Conservation (phyloP, 2,113 vertebrate species). For the Macaca fascicularis region T2T-MFA8v1.1 NC_088378.1:148029001-148029500, state of each 20-base stretch:
- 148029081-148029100: background rate
- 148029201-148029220: background rate
- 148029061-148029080: rapidly evolving
- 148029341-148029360: background rate
- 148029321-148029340: background rate
- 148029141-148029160: background rate
- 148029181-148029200: background rate
- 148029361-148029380: background rate
- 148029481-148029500: background rate
- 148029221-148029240: background rate
- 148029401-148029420: background rate
- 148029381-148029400: background rate
- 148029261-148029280: background rate
- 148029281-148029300: background rate
- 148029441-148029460: background rate
- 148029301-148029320: background rate
- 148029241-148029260: background rate
- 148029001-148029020: background rate
- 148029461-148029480: background rate
- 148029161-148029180: background rate
- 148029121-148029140: background rate
- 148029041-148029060: too few relatives aligned
- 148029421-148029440: background rate
- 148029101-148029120: background rate
- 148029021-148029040: background rate